These are phyloP conservation scores for Stenichneumon culpator DNA, from an alignment of 2,888 invertebrate species.

Conservation along the genomic window DNA sequence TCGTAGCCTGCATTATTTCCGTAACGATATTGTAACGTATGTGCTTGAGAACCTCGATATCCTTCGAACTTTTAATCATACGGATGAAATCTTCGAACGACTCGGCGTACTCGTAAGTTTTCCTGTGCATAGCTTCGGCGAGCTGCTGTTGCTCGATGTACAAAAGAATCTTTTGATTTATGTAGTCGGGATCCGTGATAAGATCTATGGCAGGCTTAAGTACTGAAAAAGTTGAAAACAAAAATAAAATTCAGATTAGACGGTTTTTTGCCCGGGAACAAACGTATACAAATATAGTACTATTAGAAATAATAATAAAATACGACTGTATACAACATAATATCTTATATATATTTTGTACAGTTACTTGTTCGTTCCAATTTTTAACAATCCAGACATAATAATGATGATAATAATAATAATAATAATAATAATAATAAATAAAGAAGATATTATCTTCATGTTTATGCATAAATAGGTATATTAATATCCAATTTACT, in stretches of 20 bases:
- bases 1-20: conserved; percentile 97
- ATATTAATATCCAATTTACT: conserved; percentile 86
- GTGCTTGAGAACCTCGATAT: conserved; percentile 93
- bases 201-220: conserved; percentile 93
- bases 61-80: conserved; percentile 92
- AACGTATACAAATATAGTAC: no score
- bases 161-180: conserved; percentile 94
- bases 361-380: no score
- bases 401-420: no score
- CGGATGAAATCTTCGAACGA: conserved; percentile 96
- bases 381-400: no score
- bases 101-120: conserved; percentile 94
- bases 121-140: conserved; percentile 91
- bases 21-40: conserved; percentile 95
- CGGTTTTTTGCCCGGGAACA: neutral
- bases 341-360: no score
- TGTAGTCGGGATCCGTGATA: conserved; percentile 95
- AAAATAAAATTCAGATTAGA: neutral
- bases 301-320: no score
- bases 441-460: neutral
- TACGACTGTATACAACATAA: no score
- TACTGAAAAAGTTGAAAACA: conserved; percentile 86
- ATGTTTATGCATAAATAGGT: neutral
- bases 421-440: no score
- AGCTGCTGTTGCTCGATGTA: conserved; percentile 94